Base-by-base conservation (phyloP, 2,113 vertebrate genomes). In the Bubo scandiacus region DNA sequence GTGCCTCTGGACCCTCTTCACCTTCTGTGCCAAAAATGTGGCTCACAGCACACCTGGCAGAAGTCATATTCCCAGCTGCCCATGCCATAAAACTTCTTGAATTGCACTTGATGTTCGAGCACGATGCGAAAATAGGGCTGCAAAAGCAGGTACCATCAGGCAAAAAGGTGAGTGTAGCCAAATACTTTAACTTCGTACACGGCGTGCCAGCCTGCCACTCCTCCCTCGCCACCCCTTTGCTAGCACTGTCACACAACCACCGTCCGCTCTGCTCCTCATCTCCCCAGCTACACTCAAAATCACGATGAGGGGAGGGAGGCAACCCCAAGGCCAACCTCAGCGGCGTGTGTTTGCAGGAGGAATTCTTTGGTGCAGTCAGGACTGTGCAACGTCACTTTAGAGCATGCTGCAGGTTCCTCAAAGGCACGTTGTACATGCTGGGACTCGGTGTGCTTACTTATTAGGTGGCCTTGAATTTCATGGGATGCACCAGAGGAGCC, bases 281-380 rank as follows among this genome's bases (percentile, higher is more conserved):
- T 73, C 66, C 42, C 34, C 59, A 32, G 25, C 49, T 49, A 15
- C 10, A 3, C 61, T 68, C 12, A 19, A 25, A 57, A 52, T 51
- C 3, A 0, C 0, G 0, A 20, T 7, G 18, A 63, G 29, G 29
- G 36, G 36, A 57, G 20, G 47, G 47, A 87, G 32, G 66, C 36
- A 40, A 40, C 27, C 40, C 23, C 54, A 54, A 4, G 23, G 16
- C 52, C 72, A 67, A 9, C 36, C 66, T 45, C 83, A 40, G 52
- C 3, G 1, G 23, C 1, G 0, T 19, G 23, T 22, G 16, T 78
- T 71, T 49, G 29, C 19, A 25, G n/a, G 25, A 32, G 11, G 15
- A 80, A 68, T 74, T 75, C 67, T 85, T 52, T 42, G 55, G n/a
- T 75, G 67, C 88, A 68, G 55, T 25, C 38, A 32, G 61, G 65